phyloP scores from a whole-genome alignment of 2,797 vertebrate species.

The Poeciliopsis infans region DNA sequence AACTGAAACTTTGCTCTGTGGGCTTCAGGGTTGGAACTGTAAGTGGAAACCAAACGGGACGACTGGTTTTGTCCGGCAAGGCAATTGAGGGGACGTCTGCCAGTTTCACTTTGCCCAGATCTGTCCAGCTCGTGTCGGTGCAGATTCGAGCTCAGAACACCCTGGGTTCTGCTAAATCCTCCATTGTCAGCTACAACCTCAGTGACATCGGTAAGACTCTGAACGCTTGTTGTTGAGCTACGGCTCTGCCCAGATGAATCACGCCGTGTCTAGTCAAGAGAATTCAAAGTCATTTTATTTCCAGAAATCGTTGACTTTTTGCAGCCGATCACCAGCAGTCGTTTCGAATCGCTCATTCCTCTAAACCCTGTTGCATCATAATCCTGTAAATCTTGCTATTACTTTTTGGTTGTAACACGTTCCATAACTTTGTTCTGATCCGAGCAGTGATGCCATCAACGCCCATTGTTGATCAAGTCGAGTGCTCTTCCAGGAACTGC shows the following conservation, averaged over 20 bases:
- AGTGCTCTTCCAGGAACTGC: slow-evolving; percentile 76
- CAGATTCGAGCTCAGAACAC: slow-evolving; percentile 76
- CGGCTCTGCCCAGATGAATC: neutral
- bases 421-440: slow-evolving; percentile 7
- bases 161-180: slow-evolving; percentile 78
- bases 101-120: slow-evolving; percentile 60
- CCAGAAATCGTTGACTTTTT: neutral
- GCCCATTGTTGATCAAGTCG: slow-evolving; percentile 68
- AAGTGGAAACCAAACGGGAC: slow-evolving; percentile 19
- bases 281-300: slow-evolving; percentile 3
- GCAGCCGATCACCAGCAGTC: neutral
- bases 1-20: slow-evolving; percentile 26
- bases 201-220: slow-evolving; percentile 81
- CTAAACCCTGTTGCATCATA: neutral
- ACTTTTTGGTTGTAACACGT: slow-evolving; percentile 9
- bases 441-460: slow-evolving; percentile 81
- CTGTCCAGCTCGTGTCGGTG: slow-evolving; percentile 73
- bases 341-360: neutral
- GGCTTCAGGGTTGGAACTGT: slow-evolving; percentile 58
- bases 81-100: slow-evolving; percentile 13
- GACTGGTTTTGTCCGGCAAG: neutral
- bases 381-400: neutral
- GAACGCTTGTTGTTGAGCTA: neutral
- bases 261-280: no score
- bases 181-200: slow-evolving; percentile 66